Evolutionary conservation across 2,113 vertebrate genomes (phyloP).

Genomic region (Dicerorhinus sumatrensis): DNA sequence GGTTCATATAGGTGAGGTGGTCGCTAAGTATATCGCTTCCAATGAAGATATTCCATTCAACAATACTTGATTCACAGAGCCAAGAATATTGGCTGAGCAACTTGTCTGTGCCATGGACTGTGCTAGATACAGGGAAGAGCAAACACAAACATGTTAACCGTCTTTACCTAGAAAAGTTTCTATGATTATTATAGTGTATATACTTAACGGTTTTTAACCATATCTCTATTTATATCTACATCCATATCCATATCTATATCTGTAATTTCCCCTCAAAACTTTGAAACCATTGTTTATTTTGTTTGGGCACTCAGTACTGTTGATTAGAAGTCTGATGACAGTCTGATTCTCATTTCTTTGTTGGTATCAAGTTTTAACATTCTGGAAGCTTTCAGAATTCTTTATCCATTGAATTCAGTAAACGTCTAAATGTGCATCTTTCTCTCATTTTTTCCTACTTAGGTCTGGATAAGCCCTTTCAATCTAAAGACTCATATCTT

Average conservation of each 20-base stretch:
- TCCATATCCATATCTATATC: not conserved
- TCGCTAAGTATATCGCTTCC: no score
- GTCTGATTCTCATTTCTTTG: not conserved
- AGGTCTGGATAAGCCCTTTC: not conserved
- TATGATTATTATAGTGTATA: not conserved
- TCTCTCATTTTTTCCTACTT: not conserved
- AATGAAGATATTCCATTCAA: not conserved
- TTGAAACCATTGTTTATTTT: not conserved
- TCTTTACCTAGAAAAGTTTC: not conserved
- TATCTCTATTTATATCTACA: not conserved
- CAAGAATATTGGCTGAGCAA: not conserved
- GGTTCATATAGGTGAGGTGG: not conserved
- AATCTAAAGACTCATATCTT: not conserved
- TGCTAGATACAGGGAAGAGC: not conserved
- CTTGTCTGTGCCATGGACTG: not conserved
- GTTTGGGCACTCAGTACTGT: not conserved
- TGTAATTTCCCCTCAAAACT: not conserved
- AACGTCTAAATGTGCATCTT: not conserved
- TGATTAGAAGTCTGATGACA: not conserved
- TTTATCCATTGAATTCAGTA: not conserved
- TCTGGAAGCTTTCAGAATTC: not conserved
- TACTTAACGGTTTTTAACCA: not conserved
- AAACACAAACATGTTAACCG: not conserved
- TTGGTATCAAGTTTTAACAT: not conserved
- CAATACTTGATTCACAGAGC: not conserved